Base-by-base conservation (phyloP, 2,888 invertebrate genomes). In the Calameuta filiformis region DNA sequence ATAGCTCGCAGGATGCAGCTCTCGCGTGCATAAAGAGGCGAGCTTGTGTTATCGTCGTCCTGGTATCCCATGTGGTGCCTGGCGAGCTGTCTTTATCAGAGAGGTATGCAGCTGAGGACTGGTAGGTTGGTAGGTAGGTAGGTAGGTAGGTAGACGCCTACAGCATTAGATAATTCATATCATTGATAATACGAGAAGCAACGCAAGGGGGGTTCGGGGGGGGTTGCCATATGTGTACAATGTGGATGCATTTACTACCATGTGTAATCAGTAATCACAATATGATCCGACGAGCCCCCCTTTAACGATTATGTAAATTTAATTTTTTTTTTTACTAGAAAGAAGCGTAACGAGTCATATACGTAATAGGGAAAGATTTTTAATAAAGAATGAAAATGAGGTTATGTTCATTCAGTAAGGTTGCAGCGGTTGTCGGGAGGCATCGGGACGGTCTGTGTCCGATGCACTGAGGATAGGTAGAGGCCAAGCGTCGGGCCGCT, bases 91-190 rank as follows among this genome's bases (percentile, higher is more conserved):
- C 78, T 78, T 78, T 78, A 78, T 78, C 78, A 75, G 30, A 33
- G 35, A 37, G 75, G 74, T 69, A 69, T 69, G 78, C 69, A 71
- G 40, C 75, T 34, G 37, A 69, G 56, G 35, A 69, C 74, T 69
- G 79, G 71, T 76, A 76, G 75, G 30, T 79, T 71, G 81, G 76
- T 75, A 73, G 75, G 78, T 75, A 73, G 76, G 31, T 23, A 75
- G 73, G 73, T 37, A 73, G 73, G 40, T 56, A 56, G 40, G 71
- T 31, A 23, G 31, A 71, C 71, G 71, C 71, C 71, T 31, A 71
- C 71, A 15, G 12, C 31, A 2, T 71, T 71, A 71, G 85, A 87
- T 87, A 85, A 87, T 85, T 85, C 86, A 85, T 85, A 83, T 80
- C 85, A 83, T 81, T 81, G 85, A 84, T 85, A 85, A 81, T 83